Percentiles rank a stretch among this genome's conserved stretches.
Conservation (phyloP, 2,888 invertebrate species). For the Chrysolina americana region DNA sequence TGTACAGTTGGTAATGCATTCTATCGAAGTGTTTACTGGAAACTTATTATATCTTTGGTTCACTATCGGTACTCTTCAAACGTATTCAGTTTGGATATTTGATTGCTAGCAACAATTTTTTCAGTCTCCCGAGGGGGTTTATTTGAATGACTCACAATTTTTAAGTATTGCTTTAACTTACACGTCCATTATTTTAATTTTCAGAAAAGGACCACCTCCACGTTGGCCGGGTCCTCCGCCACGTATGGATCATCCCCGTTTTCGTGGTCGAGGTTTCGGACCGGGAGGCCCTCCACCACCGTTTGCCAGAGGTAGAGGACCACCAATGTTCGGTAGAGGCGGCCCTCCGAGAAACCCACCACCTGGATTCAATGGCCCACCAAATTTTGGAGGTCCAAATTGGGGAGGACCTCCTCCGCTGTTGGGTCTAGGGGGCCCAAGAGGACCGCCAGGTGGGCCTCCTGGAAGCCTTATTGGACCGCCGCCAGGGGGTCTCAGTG, state of each 20-base stretch:
- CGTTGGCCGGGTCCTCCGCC: slow-evolving; percentile 52
- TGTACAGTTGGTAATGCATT: no score
- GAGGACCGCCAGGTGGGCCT: slow-evolving; percentile 69
- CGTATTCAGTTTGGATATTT: no score
- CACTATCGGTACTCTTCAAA: no score
- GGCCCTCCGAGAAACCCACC: slow-evolving; percentile 71
- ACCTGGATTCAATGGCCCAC: slow-evolving; percentile 72
- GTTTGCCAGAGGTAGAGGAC: slow-evolving; percentile 70
- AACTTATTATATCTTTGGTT: no score
- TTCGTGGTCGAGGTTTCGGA: slow-evolving; percentile 79
- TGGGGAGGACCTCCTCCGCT: slow-evolving; percentile 78
- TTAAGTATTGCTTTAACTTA: not conserved
- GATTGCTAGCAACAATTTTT: no score
- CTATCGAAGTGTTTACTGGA: no score
- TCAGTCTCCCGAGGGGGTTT: no score
- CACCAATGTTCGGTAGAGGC: slow-evolving; percentile 69
- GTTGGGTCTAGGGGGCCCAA: slow-evolving; percentile 69
- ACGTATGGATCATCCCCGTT: slow-evolving; percentile 74
- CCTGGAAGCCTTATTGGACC: slow-evolving; percentile 1
- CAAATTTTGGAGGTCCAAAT: slow-evolving; percentile 74
- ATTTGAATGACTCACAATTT: not conserved
- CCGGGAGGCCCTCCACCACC: slow-evolving; percentile 72
- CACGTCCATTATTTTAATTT: slow-evolving; percentile 7
- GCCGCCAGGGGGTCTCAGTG: slow-evolving; percentile 64
- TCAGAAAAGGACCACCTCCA: slow-evolving; percentile 41